A percentile compares a stretch with the other conserved stretches of the same genome.
Conservation (phyloP, 2,113 vertebrate genomes). For the Pygoscelis adeliae region DNA sequence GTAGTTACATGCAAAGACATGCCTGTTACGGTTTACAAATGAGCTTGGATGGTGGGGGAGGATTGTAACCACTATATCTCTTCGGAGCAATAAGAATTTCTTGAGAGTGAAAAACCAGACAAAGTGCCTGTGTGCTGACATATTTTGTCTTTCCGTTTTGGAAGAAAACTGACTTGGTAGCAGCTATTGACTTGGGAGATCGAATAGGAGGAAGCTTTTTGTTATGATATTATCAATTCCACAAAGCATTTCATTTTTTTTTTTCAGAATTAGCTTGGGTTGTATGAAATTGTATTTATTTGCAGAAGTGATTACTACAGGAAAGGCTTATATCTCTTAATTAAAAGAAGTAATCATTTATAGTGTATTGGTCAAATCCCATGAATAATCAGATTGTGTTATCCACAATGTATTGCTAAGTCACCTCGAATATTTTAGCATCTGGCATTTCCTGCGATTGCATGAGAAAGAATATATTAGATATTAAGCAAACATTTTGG, state of each 20-base stretch:
- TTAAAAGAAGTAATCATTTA: constrained; percentile 5
- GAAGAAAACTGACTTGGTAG: background rate
- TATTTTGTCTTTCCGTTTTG: background rate
- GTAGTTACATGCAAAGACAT: constrained; percentile 17
- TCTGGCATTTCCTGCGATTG: constrained; percentile 22
- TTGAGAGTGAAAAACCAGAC: background rate
- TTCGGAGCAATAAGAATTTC: background rate
- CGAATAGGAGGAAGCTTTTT: background rate
- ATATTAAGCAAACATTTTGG: constrained; percentile 44
- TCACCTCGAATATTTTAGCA: constrained; percentile 53
- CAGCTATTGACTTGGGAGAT: background rate
- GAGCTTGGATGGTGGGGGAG: background rate
- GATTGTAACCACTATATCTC: background rate
- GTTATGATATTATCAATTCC: background rate
- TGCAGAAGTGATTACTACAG: background rate
- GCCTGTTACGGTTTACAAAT: constrained; percentile 4
- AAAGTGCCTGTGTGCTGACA: background rate
- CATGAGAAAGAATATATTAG: background rate
- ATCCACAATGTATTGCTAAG: background rate
- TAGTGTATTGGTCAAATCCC: background rate
- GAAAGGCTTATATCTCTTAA: background rate
- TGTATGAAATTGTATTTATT: constrained; percentile 1
- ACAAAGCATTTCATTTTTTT: background rate
- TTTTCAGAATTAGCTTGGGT: background rate
- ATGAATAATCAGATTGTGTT: constrained; percentile 19